A percentile compares a stretch with the other conserved stretches of the same genome.
These are phyloP conservation scores for Phocoena phocoena DNA, from an alignment of 2,113 vertebrate genomes.

Conservation along the genomic window DNA sequence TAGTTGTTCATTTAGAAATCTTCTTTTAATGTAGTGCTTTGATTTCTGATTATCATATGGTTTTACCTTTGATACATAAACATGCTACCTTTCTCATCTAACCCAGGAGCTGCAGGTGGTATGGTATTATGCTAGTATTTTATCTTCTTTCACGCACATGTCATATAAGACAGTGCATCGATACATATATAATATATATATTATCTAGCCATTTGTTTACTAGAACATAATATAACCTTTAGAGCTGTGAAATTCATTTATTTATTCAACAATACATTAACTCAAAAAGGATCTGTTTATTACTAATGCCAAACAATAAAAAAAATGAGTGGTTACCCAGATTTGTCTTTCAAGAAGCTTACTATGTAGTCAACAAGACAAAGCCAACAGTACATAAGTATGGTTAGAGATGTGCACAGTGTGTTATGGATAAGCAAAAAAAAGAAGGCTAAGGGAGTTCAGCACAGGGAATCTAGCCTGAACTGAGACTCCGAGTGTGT, in stretches of 20 bases:
- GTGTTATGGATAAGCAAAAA: background rate
- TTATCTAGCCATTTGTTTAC: background rate
- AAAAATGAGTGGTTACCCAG: background rate
- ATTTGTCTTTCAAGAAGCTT: background rate
- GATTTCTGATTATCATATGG: conserved; percentile 72
- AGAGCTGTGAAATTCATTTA: background rate
- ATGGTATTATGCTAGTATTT: conserved; percentile 70
- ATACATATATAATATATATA: background rate
- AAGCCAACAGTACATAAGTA: background rate
- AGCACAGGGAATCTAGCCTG: background rate
- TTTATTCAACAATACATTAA: background rate
- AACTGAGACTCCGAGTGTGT: background rate
- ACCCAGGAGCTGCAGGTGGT: conserved; percentile 84
- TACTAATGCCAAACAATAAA: background rate
- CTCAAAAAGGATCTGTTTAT: background rate
- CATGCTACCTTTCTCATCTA: conserved; percentile 78
- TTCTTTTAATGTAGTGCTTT: conserved; percentile 45
- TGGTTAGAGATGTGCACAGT: background rate
- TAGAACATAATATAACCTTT: background rate
- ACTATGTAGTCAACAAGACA: background rate
- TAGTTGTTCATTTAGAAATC: background rate
- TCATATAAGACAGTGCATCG: background rate
- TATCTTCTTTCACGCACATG: conserved; percentile 30
- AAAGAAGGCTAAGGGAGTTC: background rate
- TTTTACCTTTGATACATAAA: conserved; percentile 77